Percentiles rank a stretch among this genome's conserved stretches.
These are phyloP conservation scores for Notolabrus celidotus DNA, from an alignment of 2,797 vertebrate species.

Conservation along the genomic window DNA sequence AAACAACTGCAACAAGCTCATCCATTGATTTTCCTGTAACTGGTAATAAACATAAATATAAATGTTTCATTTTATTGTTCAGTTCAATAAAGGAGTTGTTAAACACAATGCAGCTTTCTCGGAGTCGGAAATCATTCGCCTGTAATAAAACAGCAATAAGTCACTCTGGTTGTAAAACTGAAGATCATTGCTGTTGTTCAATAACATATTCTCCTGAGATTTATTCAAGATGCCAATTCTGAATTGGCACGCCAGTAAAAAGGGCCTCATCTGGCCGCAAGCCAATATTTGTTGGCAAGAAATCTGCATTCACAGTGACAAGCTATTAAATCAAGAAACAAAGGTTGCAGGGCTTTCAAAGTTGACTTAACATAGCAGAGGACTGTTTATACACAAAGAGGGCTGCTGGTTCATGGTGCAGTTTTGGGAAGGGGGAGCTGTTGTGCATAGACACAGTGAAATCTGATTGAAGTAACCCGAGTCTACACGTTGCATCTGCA, in stretches of 20 bases:
- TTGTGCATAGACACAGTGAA: no score
- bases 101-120: not conserved
- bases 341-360: not conserved
- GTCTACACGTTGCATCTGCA: no score
- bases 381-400: not conserved
- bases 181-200: not conserved
- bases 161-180: slow-evolving; percentile 17
- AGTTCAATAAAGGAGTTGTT: slow-evolving; percentile 11
- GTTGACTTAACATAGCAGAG: not conserved
- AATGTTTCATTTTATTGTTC: slow-evolving; percentile 2
- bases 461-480: no score
- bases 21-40: slow-evolving; percentile 14
- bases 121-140: not conserved
- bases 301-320: slow-evolving; percentile 1
- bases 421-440: no score
- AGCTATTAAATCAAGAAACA: slow-evolving; percentile 1
- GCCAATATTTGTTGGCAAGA: not conserved
- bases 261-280: not conserved
- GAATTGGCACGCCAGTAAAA: slow-evolving; percentile 2
- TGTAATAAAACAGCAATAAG: slow-evolving; percentile 16
- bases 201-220: not conserved
- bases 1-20: slow-evolving; percentile 13
- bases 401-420: no score
- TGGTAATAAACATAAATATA: slow-evolving; percentile 12
- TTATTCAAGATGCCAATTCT: slow-evolving; percentile 31